Percentiles rank a stretch among this genome's conserved stretches.
Evolutionary conservation across 2,888 invertebrate genomes (phyloP).

Genomic region (Limenitis camilla): DNA sequence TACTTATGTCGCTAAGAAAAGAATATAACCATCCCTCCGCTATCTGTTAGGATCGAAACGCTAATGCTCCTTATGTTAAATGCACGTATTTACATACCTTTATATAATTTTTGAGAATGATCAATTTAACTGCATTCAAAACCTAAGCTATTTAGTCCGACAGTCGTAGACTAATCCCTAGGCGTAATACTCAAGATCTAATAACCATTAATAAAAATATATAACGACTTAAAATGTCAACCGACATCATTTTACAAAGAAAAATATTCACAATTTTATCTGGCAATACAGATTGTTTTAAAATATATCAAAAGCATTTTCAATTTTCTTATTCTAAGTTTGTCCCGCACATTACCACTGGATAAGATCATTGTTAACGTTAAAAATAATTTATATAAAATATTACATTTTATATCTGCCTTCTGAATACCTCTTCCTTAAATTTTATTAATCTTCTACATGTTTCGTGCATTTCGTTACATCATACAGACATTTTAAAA

Average conservation of each 20-base stretch:
- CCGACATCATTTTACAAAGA: slow-evolving; percentile 67
- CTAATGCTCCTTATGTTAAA: slow-evolving; percentile 61
- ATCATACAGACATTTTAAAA: slow-evolving; percentile 82
- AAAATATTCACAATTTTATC: slow-evolving; percentile 75
- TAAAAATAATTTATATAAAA: slow-evolving; percentile 69
- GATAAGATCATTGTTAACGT: slow-evolving; percentile 62
- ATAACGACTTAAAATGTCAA: slow-evolving; percentile 70
- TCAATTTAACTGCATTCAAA: slow-evolving; percentile 44
- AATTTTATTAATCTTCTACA: slow-evolving; percentile 82
- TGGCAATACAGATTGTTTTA: slow-evolving; percentile 73
- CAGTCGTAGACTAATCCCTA: slow-evolving; percentile 59
- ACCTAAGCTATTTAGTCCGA: slow-evolving; percentile 44
- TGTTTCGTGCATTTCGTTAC: slow-evolving; percentile 91
- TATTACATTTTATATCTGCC: slow-evolving; percentile 56
- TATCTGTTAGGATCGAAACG: slow-evolving; percentile 54
- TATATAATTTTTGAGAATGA: slow-evolving; percentile 51
- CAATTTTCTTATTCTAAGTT: slow-evolving; percentile 66
- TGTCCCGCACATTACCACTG: slow-evolving; percentile 63
- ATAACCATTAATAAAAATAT: slow-evolving; percentile 59
- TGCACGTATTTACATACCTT: slow-evolving; percentile 66
- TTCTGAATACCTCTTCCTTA: slow-evolving; percentile 49
- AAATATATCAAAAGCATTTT: slow-evolving; percentile 66
- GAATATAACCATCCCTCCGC: slow-evolving; percentile 58
- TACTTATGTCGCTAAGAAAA: slow-evolving; percentile 61
- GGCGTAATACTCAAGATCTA: slow-evolving; percentile 67